Base-by-base conservation (phyloP, 2,113 vertebrate species). In the Girardinichthys multiradiatus region DNA sequence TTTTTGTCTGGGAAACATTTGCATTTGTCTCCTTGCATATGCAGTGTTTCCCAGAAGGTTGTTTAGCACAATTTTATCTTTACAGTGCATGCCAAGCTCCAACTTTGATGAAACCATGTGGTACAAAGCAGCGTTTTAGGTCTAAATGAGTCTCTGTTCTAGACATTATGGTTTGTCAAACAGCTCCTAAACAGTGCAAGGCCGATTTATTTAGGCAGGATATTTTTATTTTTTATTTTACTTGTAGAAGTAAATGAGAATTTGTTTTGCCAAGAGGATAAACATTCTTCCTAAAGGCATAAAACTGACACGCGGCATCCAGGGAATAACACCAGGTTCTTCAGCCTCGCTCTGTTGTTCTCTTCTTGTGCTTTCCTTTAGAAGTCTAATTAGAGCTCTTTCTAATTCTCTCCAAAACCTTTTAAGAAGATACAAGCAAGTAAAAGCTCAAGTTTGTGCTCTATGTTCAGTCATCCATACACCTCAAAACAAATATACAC, bases 1-100 rank as follows among this genome's bases (percentile, higher is more conserved):
- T 70, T 80, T 64, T 31, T 66, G 71, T 76, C 83, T 88, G 86
- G 83, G 82, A 90, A 90, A 77, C 31, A 27, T 85, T 89, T 87
- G 74, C 73, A 45, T 76, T 77, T 68, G 60, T 83, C 73, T 73
- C 72, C 68, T 85, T 81, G 80, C 78, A 64, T 83, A 64, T 28
- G 67, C 59, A 64, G 5, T 27, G 37, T 64, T 85, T 86, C 77
- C 64, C 65, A 66, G 68, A 82, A 74, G 62, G 80, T 84, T 71
- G 72, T 77, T 89, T 84, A 89, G 80, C 39, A 80, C 77, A 81
- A 70, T 64, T 86, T 64, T 77, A 79, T 82, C 72, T 79, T 39
- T 24, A 61, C 39, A 57, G 69, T 27, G 60, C 68, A 64, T 0
- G 84, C 86, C 45, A 45, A 35, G 65, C 42, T 19, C 27, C 19